These are phyloP conservation scores for Nesogale talazaci DNA, from an alignment of 2,113 vertebrate genomes.

Conservation along the genomic window DNA sequence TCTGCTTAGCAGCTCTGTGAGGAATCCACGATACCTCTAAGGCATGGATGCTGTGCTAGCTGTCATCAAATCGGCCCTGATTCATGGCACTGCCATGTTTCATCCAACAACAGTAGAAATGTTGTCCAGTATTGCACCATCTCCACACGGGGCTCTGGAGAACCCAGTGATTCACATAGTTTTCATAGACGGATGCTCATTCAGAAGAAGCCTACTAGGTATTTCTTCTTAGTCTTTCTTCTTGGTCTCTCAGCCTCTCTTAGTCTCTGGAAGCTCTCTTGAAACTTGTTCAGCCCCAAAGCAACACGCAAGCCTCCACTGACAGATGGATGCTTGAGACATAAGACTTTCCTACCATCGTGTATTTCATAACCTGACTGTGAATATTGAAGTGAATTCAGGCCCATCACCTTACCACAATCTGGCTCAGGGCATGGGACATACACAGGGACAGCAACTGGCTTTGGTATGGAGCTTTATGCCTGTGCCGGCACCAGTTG, in stretches of 20 bases:
- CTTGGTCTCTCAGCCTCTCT: background rate
- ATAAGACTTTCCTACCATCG: background rate
- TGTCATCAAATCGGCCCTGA: background rate
- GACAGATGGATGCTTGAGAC: background rate
- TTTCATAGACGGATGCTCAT: background rate
- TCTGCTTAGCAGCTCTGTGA: too few relatives aligned
- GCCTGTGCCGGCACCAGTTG: background rate
- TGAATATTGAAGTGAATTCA: background rate
- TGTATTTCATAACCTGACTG: background rate
- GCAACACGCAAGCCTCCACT: background rate
- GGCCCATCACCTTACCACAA: background rate
- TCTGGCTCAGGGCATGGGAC: background rate
- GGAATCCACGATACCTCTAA: too few relatives aligned
- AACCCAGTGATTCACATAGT: background rate
- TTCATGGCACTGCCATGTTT: background rate
- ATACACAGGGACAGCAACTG: rapidly evolving
- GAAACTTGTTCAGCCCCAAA: background rate
- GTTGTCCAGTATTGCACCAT: background rate
- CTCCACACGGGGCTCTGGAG: background rate
- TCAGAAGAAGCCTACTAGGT: background rate
- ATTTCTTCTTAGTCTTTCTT: too few relatives aligned
- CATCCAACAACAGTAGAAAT: background rate
- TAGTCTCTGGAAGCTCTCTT: background rate
- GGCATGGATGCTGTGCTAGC: background rate
- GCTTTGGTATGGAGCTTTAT: background rate